A percentile compares a stretch with the other conserved stretches of the same genome.
Evolutionary conservation across 2,888 invertebrate genomes (phyloP).

Genomic region (Drosophila prolongata): DNA sequence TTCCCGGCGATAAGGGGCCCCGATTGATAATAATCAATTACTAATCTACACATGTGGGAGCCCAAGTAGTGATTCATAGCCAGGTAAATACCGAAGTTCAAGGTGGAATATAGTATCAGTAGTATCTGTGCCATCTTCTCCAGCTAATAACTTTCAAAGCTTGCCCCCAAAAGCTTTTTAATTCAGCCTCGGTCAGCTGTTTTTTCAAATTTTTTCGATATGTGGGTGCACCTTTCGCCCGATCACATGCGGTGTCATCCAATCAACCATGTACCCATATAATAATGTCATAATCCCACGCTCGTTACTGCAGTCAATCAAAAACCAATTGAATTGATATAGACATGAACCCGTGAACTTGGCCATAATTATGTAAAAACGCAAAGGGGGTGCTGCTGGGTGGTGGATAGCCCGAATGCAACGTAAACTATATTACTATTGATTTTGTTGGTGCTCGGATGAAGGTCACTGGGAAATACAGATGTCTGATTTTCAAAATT

Average conservation of each 20-base stretch:
- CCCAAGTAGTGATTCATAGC: constrained; percentile 54
- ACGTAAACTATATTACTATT: constrained; percentile 72
- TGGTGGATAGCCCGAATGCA: constrained; percentile 23
- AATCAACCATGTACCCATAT: background rate
- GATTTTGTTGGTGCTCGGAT: constrained; percentile 77
- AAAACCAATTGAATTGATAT: constrained; percentile 25
- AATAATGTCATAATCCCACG: constrained; percentile 25
- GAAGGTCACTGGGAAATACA: constrained; percentile 75
- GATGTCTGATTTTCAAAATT: constrained; percentile 11
- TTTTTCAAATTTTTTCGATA: constrained; percentile 6
- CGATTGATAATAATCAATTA: constrained; percentile 30
- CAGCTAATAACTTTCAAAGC: constrained; percentile 10
- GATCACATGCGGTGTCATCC: constrained; percentile 17
- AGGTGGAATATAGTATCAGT: background rate
- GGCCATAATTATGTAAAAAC: constrained; percentile 36
- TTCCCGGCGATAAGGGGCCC: constrained; percentile 60
- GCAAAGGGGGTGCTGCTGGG: constrained; percentile 2
- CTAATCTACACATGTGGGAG: constrained; percentile 47
- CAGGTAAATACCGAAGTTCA: constrained; percentile 1
- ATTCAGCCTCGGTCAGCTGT: constrained; percentile 17
- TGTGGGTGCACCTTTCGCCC: background rate
- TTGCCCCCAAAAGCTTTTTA: constrained; percentile 12
- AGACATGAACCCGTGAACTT: constrained; percentile 20
- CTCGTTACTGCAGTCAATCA: constrained; percentile 9
- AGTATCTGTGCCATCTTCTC: background rate